Base-by-base conservation (phyloP, 1,140 invertebrate species). In the Leptinotarsa lineolata region DNA sequence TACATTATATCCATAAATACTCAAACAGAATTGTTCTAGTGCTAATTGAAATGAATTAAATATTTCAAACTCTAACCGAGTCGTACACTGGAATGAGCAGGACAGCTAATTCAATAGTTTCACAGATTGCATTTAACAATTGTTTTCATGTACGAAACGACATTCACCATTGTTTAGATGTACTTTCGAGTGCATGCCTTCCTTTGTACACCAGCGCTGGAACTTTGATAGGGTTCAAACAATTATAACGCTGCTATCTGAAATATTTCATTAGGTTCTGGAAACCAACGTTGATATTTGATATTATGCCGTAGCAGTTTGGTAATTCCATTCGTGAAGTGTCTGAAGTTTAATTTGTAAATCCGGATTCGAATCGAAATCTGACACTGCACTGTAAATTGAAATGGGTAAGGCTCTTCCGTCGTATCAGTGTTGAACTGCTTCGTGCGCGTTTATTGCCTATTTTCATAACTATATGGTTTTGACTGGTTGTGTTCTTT, bases 91-190 rank as follows among this genome's bases (percentile, higher is more conserved):
- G 44, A 66, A 39, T 30, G 39, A 66, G 64, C 30, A 66, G n/a
- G 18, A 22, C 12, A 66, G 64, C 44, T 2, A 66, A 46, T 44
- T 46, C 39, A 66, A 66, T 44, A 66, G 64, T 44, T 18, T 66
- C 64, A 24, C 16, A 11, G 39, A 66, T 66, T 18, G 64, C 64
- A 66, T 66, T 39, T 18, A 66, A 44, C 64, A 21, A 66, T 66
- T 66, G 30, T 66, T 66, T 66, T 18, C 64, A 39, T 30, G 39
- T 54, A 39, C 39, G 64, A 15, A 39, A 66, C 64, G 64, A 44
- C 64, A 66, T 3, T n/a, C 15, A 44, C 64, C 15, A 44, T 66
- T 66, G 64, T 66, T 66, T 66, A 39, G 30, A 66, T 54, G 16
- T 18, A 54, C n/a, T 16, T 54, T 18, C 48, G 48, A 18, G n/a